These are phyloP conservation scores for Chrysodeixis includens DNA, from an alignment of 2,888 invertebrate genomes.

Conservation along the genomic window DNA sequence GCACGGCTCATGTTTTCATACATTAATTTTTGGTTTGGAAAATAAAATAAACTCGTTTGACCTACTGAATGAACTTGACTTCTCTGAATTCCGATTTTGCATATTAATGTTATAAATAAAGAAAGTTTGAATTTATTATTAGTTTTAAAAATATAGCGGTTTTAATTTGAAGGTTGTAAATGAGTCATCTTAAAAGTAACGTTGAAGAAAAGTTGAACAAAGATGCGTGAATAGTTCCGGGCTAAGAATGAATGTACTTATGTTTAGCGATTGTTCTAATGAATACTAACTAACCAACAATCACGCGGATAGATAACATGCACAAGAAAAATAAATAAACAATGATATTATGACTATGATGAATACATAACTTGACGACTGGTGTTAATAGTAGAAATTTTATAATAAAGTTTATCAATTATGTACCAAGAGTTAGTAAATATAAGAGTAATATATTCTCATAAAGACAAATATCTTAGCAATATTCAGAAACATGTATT, in stretches of 20 bases:
- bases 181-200: not conserved
- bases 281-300: not conserved
- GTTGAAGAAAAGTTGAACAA: no score
- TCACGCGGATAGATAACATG: not conserved
- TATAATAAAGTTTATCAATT: no score
- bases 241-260: no score
- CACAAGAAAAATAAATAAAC: not conserved
- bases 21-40: conserved; percentile 8
- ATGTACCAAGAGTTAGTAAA: no score
- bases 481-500: not conserved
- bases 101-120: not conserved
- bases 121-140: not conserved
- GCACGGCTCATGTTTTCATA: conserved; percentile 4
- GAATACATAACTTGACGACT: no score
- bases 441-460: no score
- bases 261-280: no score
- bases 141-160: not conserved
- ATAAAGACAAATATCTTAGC: no score
- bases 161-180: not conserved
- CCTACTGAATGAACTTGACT: not conserved
- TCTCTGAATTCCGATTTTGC: not conserved
- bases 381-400: no score
- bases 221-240: no score
- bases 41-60: conserved; percentile 20
- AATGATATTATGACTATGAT: not conserved